phyloP scores from a whole-genome alignment of 1,140 invertebrate genomes.

The Galleria mellonella region DNA sequence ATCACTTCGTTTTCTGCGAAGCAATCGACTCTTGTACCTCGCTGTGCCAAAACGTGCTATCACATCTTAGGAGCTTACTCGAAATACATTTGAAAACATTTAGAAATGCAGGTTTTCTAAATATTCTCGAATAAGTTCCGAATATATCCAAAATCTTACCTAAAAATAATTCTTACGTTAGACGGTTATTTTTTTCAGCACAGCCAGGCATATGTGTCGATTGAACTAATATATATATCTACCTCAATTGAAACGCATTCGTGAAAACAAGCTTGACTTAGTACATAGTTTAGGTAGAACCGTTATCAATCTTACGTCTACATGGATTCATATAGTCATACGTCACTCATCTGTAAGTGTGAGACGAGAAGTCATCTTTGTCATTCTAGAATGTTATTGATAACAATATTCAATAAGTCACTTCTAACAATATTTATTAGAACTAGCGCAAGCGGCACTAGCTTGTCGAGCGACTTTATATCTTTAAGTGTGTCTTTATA shows the following conservation, averaged over 20 bases:
- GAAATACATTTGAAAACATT: constrained; percentile 8
- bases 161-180: neutral
- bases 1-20: constrained; percentile 18
- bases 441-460: constrained; percentile 35
- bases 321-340: neutral
- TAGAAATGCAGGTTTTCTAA: constrained; percentile 26
- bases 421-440: constrained; percentile 36
- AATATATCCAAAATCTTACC: neutral
- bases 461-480: constrained; percentile 25
- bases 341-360: neutral
- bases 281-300: constrained; percentile 10
- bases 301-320: constrained; percentile 17
- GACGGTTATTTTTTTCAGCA: neutral
- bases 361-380: constrained; percentile 37
- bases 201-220: constrained; percentile 2
- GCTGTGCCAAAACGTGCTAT: neutral
- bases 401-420: constrained; percentile 32
- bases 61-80: neutral
- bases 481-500: constrained; percentile 43
- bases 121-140: constrained; percentile 3
- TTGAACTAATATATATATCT: neutral
- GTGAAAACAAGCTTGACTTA: constrained; percentile 17
- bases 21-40: neutral
- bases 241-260: constrained; percentile 1
- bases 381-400: constrained; percentile 28